These are phyloP conservation scores for Apodemia duryi DNA, from an alignment of 2,888 invertebrate species.

Conservation along the genomic window DNA sequence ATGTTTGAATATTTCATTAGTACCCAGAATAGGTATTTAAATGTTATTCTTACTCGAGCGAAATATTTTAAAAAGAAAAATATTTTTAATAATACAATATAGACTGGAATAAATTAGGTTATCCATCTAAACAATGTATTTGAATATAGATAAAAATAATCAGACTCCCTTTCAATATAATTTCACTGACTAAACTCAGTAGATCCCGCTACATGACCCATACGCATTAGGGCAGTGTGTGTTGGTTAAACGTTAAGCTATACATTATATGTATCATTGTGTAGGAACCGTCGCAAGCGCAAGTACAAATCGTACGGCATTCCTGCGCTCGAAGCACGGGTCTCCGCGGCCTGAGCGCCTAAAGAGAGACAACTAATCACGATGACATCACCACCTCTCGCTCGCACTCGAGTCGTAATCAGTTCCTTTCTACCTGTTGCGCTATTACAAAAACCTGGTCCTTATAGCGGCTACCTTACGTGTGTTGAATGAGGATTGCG, in stretches of 20 bases:
- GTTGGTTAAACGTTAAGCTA: conserved; percentile 59
- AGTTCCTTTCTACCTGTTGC: conserved; percentile 80
- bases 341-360: conserved; percentile 31
- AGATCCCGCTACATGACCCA: conserved; percentile 77
- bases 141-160: conserved; percentile 65
- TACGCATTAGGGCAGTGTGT: conserved; percentile 79
- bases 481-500: conserved; percentile 76
- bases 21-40: no score
- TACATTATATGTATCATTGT: conserved; percentile 46
- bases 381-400: conserved; percentile 53
- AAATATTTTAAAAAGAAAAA: no score
- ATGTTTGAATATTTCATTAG: no score
- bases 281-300: conserved; percentile 57
- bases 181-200: conserved; percentile 77
- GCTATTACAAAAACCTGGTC: conserved; percentile 78
- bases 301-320: conserved; percentile 78
- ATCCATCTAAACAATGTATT: conserved; percentile 31
- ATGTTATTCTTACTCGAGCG: no score
- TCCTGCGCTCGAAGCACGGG: conserved; percentile 57
- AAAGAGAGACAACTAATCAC: conserved; percentile 51
- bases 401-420: conserved; percentile 65
- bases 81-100: not conserved
- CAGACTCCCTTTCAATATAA: conserved; percentile 78
- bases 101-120: conserved; percentile 17
- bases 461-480: conserved; percentile 79